phyloP scores from a whole-genome alignment of 2,888 invertebrate species.

The Lycia hirtaria region DNA sequence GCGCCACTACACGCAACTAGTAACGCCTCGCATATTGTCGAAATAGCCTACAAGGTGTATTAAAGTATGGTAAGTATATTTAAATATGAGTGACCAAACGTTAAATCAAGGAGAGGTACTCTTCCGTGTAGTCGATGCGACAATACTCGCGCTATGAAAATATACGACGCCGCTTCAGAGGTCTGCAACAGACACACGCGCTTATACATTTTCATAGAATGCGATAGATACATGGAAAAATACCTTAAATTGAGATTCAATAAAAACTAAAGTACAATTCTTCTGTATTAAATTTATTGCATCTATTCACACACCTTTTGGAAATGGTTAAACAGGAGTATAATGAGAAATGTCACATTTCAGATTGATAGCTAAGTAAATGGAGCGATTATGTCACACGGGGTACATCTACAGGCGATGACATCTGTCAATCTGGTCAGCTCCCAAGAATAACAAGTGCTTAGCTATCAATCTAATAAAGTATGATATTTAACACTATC shows the following conservation, averaged over 20 bases:
- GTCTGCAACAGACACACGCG: too few relatives aligned
- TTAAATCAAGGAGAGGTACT: too few relatives aligned
- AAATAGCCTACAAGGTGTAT: too few relatives aligned
- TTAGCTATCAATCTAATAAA: slow-evolving; percentile 1
- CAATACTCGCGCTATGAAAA: too few relatives aligned
- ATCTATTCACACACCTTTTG: slow-evolving; percentile 87
- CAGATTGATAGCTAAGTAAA: slow-evolving; percentile 1
- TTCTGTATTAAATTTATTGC: slow-evolving; percentile 86
- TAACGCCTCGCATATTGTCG: too few relatives aligned
- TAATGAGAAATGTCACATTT: slow-evolving; percentile 4
- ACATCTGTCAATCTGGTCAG: not conserved
- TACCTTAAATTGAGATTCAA: slow-evolving; percentile 6
- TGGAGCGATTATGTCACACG: not conserved
- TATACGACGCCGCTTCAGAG: too few relatives aligned
- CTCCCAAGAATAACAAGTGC: not conserved
- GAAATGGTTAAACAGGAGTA: slow-evolving; percentile 62
- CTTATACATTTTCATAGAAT: too few relatives aligned
- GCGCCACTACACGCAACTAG: too few relatives aligned
- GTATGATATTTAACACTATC: slow-evolving; percentile 3
- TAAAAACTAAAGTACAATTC: slow-evolving; percentile 58
- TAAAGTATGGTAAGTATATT: too few relatives aligned
- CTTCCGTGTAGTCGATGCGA: too few relatives aligned
- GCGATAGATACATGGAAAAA: not conserved
- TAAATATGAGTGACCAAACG: too few relatives aligned
- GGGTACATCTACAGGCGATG: not conserved